phyloP scores from a whole-genome alignment of 1,140 invertebrate genomes.

The Drosophila pruinosa region DNA sequence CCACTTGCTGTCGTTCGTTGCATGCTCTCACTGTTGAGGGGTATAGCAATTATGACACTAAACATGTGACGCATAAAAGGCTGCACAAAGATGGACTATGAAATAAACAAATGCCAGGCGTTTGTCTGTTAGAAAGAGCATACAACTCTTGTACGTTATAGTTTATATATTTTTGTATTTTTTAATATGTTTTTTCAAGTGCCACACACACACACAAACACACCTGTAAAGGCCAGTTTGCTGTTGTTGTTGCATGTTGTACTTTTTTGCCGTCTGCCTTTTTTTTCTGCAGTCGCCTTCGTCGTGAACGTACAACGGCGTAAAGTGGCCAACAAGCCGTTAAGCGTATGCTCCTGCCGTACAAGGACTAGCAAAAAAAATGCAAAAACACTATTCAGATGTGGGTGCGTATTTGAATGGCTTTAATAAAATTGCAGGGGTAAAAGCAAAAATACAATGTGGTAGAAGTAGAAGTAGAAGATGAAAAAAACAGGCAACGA shows the following conservation, averaged over 20 bases:
- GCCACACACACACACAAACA: neutral
- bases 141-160: neutral
- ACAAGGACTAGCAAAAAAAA: slow-evolving; percentile 14
- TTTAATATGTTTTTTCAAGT: slow-evolving; percentile 33
- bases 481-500: slow-evolving; percentile 3
- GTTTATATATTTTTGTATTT: slow-evolving; percentile 8
- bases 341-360: slow-evolving; percentile 51
- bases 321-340: slow-evolving; percentile 77
- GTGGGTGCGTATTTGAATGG: slow-evolving; percentile 10
- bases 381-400: slow-evolving; percentile 2
- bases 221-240: slow-evolving; percentile 1
- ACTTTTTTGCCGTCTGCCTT: slow-evolving; percentile 36
- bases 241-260: slow-evolving; percentile 6
- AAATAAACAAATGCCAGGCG: neutral
- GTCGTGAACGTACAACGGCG: slow-evolving; percentile 50
- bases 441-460: slow-evolving; percentile 20
- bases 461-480: neutral
- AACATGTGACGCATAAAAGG: neutral
- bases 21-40: neutral
- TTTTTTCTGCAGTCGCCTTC: slow-evolving; percentile 35
- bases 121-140: neutral
- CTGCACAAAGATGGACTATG: neutral
- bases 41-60: neutral
- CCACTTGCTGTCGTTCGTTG: neutral
- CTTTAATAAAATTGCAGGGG: slow-evolving; percentile 26